A percentile compares a stretch with the other conserved stretches of the same genome.
These are phyloP conservation scores for Limulus polyphemus DNA, from an alignment of 2,888 invertebrate species.

Conservation along the genomic window DNA sequence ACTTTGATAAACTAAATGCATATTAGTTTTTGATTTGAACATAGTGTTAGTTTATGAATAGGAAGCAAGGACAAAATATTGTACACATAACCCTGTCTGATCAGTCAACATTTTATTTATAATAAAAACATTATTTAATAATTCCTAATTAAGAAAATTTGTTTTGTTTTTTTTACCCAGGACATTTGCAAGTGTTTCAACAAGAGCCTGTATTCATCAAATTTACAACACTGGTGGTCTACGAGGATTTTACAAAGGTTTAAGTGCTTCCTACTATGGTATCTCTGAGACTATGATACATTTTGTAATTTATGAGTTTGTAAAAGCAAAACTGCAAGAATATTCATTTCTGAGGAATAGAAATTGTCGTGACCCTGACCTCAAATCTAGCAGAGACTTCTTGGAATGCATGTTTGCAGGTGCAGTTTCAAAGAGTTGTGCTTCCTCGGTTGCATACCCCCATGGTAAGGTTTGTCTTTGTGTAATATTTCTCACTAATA, in stretches of 20 bases:
- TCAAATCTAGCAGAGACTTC: slow-evolving; percentile 68
- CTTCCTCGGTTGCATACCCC: slow-evolving; percentile 80
- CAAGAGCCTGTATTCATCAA: slow-evolving; percentile 34
- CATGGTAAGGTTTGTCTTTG: slow-evolving; percentile 54
- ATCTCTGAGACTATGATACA: slow-evolving; percentile 98
- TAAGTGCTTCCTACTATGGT: slow-evolving; percentile 96
- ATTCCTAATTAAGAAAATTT: background rate
- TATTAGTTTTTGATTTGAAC: too few relatives aligned
- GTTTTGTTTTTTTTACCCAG: slow-evolving; percentile 11
- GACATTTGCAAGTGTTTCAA: slow-evolving; percentile 26
- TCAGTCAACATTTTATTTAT: too few relatives aligned
- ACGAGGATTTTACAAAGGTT: slow-evolving; percentile 93
- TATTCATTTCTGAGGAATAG: slow-evolving; percentile 7
- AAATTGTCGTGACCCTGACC: slow-evolving; percentile 41
- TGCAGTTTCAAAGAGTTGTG: slow-evolving; percentile 89
- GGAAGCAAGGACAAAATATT: too few relatives aligned
- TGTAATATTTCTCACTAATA: too few relatives aligned
- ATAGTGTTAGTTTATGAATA: too few relatives aligned
- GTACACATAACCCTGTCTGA: too few relatives aligned
- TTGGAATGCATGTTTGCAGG: slow-evolving; percentile 91
- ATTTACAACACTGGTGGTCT: slow-evolving; percentile 49
- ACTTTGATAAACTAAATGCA: too few relatives aligned
- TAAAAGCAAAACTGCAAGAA: slow-evolving; percentile 73
- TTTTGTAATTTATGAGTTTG: slow-evolving; percentile 96
- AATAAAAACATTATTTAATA: too few relatives aligned